Evolutionary conservation across 2,888 invertebrate genomes (phyloP).

Genomic region (Protonemura montana): DNA sequence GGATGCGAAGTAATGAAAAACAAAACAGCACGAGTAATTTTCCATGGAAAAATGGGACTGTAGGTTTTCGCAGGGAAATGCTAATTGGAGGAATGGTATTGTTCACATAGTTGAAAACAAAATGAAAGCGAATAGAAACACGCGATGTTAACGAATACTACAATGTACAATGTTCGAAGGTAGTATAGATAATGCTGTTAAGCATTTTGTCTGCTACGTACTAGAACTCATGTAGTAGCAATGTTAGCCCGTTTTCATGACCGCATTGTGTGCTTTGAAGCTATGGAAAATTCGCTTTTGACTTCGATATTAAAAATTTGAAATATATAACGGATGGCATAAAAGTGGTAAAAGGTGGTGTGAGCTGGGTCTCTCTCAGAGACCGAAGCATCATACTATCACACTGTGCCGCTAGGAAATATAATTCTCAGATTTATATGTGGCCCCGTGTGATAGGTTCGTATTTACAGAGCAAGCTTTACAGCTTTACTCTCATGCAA

Average conservation of each 20-base stretch:
- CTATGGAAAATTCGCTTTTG: neutral
- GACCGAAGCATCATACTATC: neutral
- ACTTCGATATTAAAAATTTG: neutral
- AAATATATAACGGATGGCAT: neutral
- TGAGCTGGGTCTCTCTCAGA: neutral
- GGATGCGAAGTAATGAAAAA: neutral
- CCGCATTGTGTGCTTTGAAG: neutral
- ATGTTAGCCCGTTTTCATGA: neutral
- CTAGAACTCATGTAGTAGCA: neutral
- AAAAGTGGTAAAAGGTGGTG: neutral
- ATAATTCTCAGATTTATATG: slow-evolving; percentile 4
- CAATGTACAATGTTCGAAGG: neutral
- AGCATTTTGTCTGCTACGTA: neutral
- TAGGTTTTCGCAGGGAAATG: neutral
- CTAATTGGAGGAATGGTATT: neutral
- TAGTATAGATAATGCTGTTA: neutral
- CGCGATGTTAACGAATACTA: neutral
- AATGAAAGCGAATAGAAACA: neutral
- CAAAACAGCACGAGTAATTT: neutral
- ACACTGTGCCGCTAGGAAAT: neutral
- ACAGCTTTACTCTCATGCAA: slow-evolving; percentile 2
- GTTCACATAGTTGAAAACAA: neutral
- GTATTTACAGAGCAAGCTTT: neutral
- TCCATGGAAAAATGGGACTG: neutral
- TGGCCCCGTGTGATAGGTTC: neutral